These are phyloP conservation scores for Parazoanthus darwini DNA, from an alignment of 92 coral and sea anemone species.

Conservation along the genomic window DNA sequence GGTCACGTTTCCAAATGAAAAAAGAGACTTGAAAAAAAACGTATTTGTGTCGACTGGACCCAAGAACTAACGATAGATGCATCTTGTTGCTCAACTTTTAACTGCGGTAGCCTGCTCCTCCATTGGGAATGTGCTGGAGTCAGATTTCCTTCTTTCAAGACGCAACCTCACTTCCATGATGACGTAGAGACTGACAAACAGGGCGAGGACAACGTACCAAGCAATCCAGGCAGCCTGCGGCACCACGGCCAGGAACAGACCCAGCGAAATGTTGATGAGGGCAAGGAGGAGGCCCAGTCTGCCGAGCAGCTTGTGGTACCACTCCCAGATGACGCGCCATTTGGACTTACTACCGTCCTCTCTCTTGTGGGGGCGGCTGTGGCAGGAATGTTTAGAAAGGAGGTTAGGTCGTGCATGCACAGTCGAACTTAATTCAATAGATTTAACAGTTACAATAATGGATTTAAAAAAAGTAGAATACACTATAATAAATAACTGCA, in stretches of 20 bases:
- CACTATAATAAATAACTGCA: too few species aligned
- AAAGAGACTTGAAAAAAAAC: too few species aligned
- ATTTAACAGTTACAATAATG: too few species aligned
- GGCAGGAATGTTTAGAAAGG: background rate
- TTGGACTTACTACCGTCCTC: conserved; percentile 70
- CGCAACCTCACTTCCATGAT: conserved; percentile 71
- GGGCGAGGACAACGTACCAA: conserved; percentile 81
- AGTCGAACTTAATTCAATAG: background rate
- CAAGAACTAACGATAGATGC: background rate
- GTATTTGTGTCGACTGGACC: background rate
- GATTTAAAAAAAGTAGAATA: too few species aligned
- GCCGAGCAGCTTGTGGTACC: conserved; percentile 80
- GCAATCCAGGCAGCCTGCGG: conserved; percentile 84
- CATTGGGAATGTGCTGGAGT: conserved; percentile 46
- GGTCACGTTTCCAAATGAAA: background rate
- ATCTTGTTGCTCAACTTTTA: background rate
- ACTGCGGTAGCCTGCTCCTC: conserved; percentile 26
- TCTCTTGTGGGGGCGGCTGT: conserved; percentile 88
- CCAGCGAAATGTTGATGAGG: conserved; percentile 89
- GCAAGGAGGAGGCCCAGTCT: conserved; percentile 86
- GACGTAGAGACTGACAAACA: conserved; percentile 60
- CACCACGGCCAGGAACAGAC: conserved; percentile 88
- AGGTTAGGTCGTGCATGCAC: background rate
- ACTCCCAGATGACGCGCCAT: conserved; percentile 87
- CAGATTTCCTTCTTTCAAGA: conserved; percentile 2